phyloP scores from a whole-genome alignment of 2,888 invertebrate genomes.

The Hirtodrosophila cameraria region DNA sequence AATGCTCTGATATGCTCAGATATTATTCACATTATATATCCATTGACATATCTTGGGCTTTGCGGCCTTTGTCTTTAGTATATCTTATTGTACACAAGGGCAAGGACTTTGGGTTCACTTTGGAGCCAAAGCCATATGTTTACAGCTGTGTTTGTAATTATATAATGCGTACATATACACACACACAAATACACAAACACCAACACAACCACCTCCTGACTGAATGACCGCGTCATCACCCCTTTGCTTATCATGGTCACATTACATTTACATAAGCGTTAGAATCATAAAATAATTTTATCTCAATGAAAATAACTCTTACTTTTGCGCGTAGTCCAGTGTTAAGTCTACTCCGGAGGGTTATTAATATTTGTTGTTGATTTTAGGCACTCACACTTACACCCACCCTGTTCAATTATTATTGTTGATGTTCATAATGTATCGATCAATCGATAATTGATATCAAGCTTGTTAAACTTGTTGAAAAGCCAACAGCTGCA shows the following conservation, averaged over 20 bases:
- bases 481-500: neutral
- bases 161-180: slow-evolving; percentile 61
- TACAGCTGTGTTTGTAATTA: slow-evolving; percentile 54
- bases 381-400: slow-evolving; percentile 22
- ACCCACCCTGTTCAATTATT: slow-evolving; percentile 45
- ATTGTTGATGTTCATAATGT: slow-evolving; percentile 40
- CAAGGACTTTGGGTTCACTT: slow-evolving; percentile 19
- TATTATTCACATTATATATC: slow-evolving; percentile 23
- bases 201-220: slow-evolving; percentile 48
- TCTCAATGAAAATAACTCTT: slow-evolving; percentile 30
- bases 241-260: neutral
- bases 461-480: too few species aligned
- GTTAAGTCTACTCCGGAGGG: slow-evolving; percentile 25
- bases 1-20: slow-evolving; percentile 22
- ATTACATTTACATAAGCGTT: slow-evolving; percentile 14
- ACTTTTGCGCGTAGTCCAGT: slow-evolving; percentile 31
- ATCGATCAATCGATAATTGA: slow-evolving; percentile 31
- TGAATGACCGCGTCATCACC: slow-evolving; percentile 36
- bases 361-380: slow-evolving; percentile 51
- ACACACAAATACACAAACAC: slow-evolving; percentile 11
- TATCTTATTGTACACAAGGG: slow-evolving; percentile 27
- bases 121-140: slow-evolving; percentile 39
- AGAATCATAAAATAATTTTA: slow-evolving; percentile 14
- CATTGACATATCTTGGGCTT: slow-evolving; percentile 4
- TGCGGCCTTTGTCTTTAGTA: slow-evolving; percentile 19